These are phyloP conservation scores for Apamea monoglypha DNA, from an alignment of 2,888 invertebrate species.

Conservation along the genomic window DNA sequence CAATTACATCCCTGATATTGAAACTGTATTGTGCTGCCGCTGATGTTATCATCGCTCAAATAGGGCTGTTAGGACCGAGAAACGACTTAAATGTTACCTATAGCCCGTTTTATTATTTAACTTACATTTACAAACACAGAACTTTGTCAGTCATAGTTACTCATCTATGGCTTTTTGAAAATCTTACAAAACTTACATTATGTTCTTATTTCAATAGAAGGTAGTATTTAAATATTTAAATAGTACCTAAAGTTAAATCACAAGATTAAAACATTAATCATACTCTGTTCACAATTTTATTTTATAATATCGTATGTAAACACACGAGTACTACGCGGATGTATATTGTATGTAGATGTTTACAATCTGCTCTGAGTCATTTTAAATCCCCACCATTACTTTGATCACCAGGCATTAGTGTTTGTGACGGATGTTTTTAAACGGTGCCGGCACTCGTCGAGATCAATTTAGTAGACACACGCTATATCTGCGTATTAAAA, in stretches of 20 bases:
- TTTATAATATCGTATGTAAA: background rate
- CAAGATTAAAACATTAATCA: background rate
- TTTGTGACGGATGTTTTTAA: constrained; percentile 40
- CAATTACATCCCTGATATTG: constrained; percentile 50
- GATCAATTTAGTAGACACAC: background rate
- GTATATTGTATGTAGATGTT: constrained; percentile 1
- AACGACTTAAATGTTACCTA: background rate
- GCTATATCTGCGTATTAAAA: background rate
- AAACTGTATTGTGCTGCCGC: constrained; percentile 18
- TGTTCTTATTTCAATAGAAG: background rate
- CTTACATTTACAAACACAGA: background rate
- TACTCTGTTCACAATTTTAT: background rate
- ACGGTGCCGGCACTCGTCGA: constrained; percentile 8
- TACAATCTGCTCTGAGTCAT: constrained; percentile 8
- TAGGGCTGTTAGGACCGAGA: background rate
- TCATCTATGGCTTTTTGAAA: background rate
- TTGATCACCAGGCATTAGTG: constrained; percentile 53
- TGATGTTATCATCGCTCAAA: background rate
- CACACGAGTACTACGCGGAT: background rate
- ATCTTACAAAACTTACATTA: background rate
- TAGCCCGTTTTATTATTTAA: background rate
- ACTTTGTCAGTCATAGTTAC: background rate
- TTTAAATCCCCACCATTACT: constrained; percentile 52
- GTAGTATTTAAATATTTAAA: background rate
- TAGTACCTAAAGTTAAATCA: background rate